Evolutionary conservation across 2,113 vertebrate genomes (phyloP).

Genomic region (Hydrolagus affinis): DNA sequence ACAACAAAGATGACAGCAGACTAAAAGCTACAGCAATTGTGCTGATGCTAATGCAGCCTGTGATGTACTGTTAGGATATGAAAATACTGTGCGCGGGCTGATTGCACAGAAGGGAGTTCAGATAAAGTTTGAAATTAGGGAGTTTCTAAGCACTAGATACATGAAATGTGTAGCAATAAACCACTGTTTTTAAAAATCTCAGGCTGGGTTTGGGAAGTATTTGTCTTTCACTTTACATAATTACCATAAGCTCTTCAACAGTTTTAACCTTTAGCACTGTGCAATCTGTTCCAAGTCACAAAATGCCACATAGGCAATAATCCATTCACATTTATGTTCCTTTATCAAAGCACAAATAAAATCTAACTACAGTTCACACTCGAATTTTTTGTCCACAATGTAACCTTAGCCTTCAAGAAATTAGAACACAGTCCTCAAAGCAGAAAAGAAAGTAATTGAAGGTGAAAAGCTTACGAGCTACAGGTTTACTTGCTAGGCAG

Average conservation of each 20-base stretch:
- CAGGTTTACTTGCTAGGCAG: slow-evolving; percentile 21
- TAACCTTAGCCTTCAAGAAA: slow-evolving; percentile 1
- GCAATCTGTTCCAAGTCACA: neutral
- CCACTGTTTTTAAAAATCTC: neutral
- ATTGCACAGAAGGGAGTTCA: slow-evolving; percentile 1
- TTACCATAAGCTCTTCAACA: no score
- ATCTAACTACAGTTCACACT: neutral
- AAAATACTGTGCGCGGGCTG: neutral
- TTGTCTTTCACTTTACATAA: neutral
- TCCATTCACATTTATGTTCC: neutral
- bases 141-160: slow-evolving; percentile 5
- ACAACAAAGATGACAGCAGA: neutral
- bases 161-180: neutral
- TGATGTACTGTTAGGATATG: neutral
- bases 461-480: slow-evolving; percentile 47
- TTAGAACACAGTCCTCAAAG: neutral
- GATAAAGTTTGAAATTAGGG: slow-evolving; percentile 23
- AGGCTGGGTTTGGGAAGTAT: neutral
- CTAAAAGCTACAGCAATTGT: neutral
- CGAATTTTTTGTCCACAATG: neutral
- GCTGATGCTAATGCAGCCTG: neutral
- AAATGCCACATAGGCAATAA: neutral
- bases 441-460: slow-evolving; percentile 52
- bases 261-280: neutral
- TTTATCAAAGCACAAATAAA: neutral